Conservation (phyloP, 2,888 invertebrate species). For the Hypomecis punctinalis region DNA sequence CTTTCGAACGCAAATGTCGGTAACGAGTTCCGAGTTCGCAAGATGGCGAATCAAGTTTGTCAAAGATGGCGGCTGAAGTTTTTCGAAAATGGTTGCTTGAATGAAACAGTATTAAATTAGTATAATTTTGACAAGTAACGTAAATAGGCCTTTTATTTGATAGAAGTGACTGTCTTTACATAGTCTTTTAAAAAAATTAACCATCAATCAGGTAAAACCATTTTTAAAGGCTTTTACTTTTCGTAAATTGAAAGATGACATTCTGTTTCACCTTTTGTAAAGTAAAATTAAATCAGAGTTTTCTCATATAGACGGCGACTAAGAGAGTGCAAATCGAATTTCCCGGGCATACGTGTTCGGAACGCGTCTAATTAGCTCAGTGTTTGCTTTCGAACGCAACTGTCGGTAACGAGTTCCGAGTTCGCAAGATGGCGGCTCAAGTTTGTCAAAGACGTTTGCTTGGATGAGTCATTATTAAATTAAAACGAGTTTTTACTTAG, state of each 20-base stretch:
- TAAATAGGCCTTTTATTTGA: too few species aligned
- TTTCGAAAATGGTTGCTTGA: slow-evolving; percentile 3
- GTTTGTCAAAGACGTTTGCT: slow-evolving; percentile 7
- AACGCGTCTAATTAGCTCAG: slow-evolving; percentile 31
- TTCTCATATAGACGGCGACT: slow-evolving; percentile 2
- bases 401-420: slow-evolving; percentile 22
- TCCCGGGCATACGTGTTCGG: slow-evolving; percentile 27
- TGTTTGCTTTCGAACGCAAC: slow-evolving; percentile 30
- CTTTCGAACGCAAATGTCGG: slow-evolving; percentile 25
- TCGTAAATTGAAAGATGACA: too few species aligned
- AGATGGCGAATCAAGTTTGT: slow-evolving; percentile 17
- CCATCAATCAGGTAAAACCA: too few species aligned
- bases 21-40: slow-evolving; percentile 25
- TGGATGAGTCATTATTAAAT: slow-evolving; percentile 15
- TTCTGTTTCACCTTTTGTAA: too few species aligned
- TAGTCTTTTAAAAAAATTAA: too few species aligned
- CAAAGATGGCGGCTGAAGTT: slow-evolving; percentile 10
- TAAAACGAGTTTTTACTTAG: not conserved
- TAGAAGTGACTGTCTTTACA: too few species aligned
- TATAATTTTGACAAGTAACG: too few species aligned
- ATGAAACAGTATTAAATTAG: slow-evolving; percentile 18
- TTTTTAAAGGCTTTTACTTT: too few species aligned
- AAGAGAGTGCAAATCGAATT: slow-evolving; percentile 30
- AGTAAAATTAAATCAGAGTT: not conserved
- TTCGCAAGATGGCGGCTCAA: slow-evolving; percentile 17